A percentile compares a stretch with the other conserved stretches of the same genome.
Evolutionary conservation across 2,888 invertebrate species (phyloP).

Genomic region (Cerceris rybyensis): DNA sequence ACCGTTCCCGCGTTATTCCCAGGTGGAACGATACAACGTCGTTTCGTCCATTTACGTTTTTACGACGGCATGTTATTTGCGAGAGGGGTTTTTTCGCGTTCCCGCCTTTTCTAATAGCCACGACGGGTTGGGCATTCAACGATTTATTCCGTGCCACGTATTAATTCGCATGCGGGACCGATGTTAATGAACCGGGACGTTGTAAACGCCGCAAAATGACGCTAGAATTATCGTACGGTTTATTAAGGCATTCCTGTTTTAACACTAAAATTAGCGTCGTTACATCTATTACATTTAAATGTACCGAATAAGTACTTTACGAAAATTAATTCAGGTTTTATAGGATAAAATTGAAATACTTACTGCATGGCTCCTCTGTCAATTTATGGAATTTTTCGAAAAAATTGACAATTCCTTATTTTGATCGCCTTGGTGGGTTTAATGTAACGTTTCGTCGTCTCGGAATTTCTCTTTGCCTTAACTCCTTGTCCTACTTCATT

Average conservation of each 20-base stretch:
- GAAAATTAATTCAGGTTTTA: too few relatives aligned
- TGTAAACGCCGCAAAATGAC: constrained; percentile 50
- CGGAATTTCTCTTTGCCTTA: too few relatives aligned
- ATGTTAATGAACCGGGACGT: constrained; percentile 49
- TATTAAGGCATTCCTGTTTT: constrained; percentile 27
- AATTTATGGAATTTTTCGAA: too few relatives aligned
- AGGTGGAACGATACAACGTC: constrained; percentile 9
- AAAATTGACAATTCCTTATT: too few relatives aligned
- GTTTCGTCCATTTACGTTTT: constrained; percentile 40
- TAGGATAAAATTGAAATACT: too few relatives aligned
- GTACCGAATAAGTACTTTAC: too few relatives aligned
- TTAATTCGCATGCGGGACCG: constrained; percentile 22
- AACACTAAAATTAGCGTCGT: constrained; percentile 7
- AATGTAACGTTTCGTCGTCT: too few relatives aligned
- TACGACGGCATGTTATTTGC: background rate
- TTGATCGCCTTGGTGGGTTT: too few relatives aligned
- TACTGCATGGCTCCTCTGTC: too few relatives aligned
- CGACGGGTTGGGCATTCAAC: constrained; percentile 13
- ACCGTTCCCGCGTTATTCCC: constrained; percentile 36
- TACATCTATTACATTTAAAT: too few relatives aligned
- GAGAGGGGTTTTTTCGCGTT: constrained; percentile 12
- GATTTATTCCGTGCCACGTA: constrained; percentile 37
- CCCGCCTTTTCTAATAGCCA: constrained; percentile 28
- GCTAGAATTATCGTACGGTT: constrained; percentile 33
- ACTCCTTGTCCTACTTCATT: too few relatives aligned